Evolutionary conservation across 37 sponge, comb jelly and placozoan genomes (phyloP).

Genomic region (Amphimedon queenslandica): DNA sequence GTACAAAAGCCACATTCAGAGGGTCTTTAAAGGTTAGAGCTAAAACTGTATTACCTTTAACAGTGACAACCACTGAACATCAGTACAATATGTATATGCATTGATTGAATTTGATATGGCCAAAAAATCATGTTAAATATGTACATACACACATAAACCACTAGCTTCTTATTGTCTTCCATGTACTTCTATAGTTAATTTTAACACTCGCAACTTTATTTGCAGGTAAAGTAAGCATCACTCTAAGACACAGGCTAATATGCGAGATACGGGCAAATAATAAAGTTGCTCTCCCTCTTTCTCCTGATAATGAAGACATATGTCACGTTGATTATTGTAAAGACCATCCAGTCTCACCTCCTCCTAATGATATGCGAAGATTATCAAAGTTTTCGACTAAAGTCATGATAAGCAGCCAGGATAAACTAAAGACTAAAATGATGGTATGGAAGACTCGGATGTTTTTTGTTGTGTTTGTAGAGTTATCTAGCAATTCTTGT

Average conservation of each 20-base stretch:
- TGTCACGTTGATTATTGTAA: background rate
- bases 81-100: no score
- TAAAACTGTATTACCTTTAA: no score
- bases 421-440: constrained; percentile 9
- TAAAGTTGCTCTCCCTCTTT: background rate
- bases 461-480: no score
- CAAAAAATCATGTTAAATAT: no score
- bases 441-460: no score
- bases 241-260: constrained; percentile 48
- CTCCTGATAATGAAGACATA: constrained; percentile 13
- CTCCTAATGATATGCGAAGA: background rate
- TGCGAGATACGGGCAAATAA: constrained; percentile 38
- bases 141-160: background rate
- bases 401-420: background rate
- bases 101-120: no score
- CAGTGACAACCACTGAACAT: no score
- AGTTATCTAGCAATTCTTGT: no score
- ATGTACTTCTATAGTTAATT: no score
- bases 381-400: background rate
- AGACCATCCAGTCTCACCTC: constrained; percentile 19
- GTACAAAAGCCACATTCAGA: constrained; percentile 28
- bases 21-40: constrained; percentile 60
- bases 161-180: background rate
- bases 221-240: constrained; percentile 58
- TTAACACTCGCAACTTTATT: no score